phyloP scores from a whole-genome alignment of 2,797 vertebrate genomes.

The Halcyon chelicuti region DNA sequence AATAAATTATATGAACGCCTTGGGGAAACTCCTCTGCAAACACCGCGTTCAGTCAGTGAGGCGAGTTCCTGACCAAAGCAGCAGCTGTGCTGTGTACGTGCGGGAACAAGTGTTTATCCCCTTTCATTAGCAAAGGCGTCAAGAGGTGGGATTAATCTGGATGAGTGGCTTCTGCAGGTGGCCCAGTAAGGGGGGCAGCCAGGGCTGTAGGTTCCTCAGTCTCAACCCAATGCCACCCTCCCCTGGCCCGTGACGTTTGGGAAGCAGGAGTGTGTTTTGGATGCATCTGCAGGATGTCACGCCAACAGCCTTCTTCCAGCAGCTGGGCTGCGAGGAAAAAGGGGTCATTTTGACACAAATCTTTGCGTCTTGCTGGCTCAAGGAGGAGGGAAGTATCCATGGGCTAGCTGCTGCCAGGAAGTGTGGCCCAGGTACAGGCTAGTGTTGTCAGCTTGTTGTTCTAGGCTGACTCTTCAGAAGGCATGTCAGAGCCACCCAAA shows the following conservation, averaged over 20 bases:
- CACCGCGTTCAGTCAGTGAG: not conserved
- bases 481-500: not conserved
- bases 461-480: not conserved
- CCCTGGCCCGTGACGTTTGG: not conserved
- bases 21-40: not conserved
- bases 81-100: fast-evolving
- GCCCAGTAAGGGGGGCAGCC: fast-evolving
- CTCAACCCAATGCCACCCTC: fast-evolving
- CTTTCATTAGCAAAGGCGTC: not conserved
- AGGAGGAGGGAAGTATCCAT: not conserved
- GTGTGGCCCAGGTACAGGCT: not conserved
- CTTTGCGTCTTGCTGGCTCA: fast-evolving
- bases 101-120: not conserved
- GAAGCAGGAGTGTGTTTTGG: not conserved
- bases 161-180: fast-evolving
- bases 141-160: not conserved
- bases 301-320: not conserved
- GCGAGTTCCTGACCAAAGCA: not conserved
- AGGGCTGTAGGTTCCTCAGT: not conserved
- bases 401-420: not conserved
- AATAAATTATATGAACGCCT: not conserved
- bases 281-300: not conserved
- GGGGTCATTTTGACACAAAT: not conserved
- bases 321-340: not conserved
- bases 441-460: not conserved